Evolutionary conservation across 1,140 invertebrate genomes (phyloP).

Genomic region (Eupeodes corollae): DNA sequence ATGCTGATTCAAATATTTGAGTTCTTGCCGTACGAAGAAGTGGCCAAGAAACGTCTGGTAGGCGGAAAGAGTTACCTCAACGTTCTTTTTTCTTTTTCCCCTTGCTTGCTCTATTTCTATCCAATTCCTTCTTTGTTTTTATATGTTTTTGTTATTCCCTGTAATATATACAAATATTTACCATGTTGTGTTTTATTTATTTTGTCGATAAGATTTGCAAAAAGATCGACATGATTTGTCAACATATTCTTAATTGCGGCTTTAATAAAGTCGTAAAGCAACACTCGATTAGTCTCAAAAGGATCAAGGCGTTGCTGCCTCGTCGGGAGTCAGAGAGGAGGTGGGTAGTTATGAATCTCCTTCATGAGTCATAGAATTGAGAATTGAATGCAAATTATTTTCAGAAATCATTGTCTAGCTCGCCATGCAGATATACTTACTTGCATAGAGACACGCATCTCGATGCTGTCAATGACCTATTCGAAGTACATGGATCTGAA

Average conservation of each 20-base stretch:
- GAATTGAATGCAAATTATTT: neutral
- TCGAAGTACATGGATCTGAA: slow-evolving; percentile 47
- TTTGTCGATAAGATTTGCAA: slow-evolving; percentile 58
- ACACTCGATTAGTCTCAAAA: slow-evolving; percentile 60
- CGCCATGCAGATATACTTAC: slow-evolving; percentile 80
- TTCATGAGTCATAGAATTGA: slow-evolving; percentile 1
- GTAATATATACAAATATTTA: slow-evolving; percentile 4
- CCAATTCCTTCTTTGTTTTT: too few relatives aligned
- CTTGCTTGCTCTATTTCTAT: too few relatives aligned
- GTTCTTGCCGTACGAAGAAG: slow-evolving; percentile 67
- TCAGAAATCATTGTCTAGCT: slow-evolving; percentile 62
- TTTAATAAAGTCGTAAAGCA: slow-evolving; percentile 68
- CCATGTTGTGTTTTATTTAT: slow-evolving; percentile 5
- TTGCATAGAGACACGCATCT: slow-evolving; percentile 80
- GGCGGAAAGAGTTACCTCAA: slow-evolving; percentile 24
- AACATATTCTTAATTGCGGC: slow-evolving; percentile 65
- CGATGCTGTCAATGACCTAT: slow-evolving; percentile 86
- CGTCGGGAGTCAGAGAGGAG: slow-evolving; percentile 78
- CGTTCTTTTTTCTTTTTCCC: too few relatives aligned
- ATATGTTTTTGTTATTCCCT: too few relatives aligned
- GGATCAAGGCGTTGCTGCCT: slow-evolving; percentile 72
- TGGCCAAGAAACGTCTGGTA: slow-evolving; percentile 67
- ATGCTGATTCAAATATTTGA: slow-evolving; percentile 69
- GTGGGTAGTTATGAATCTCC: slow-evolving; percentile 20
- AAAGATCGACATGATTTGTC: slow-evolving; percentile 62